A percentile compares a stretch with the other conserved stretches of the same genome.
Evolutionary conservation across 2,888 invertebrate genomes (phyloP).

Genomic region (Chymomyza fuscimana): DNA sequence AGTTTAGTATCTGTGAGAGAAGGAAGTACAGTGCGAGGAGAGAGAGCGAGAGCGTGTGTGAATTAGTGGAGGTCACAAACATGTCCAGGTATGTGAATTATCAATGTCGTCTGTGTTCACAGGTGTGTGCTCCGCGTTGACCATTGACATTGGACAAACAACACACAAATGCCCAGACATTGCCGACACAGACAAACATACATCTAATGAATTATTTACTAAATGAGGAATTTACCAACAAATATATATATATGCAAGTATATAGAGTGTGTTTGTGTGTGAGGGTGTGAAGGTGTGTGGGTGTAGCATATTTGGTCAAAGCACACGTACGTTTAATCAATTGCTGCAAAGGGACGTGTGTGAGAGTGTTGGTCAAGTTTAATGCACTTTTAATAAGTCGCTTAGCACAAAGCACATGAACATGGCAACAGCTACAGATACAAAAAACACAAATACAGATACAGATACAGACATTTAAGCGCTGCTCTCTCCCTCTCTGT

Average conservation of each 20-base stretch:
- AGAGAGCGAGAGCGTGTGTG: not conserved
- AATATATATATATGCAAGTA: not conserved
- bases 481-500: not conserved
- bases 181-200: constrained; percentile 7
- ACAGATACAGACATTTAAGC: not conserved
- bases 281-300: too few relatives aligned
- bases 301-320: constrained; percentile 9
- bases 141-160: constrained; percentile 2
- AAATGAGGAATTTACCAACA: constrained; percentile 11
- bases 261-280: not conserved
- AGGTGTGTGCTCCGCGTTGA: not conserved
- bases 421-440: constrained; percentile 6
- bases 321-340: constrained; percentile 67
- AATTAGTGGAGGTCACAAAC: not conserved
- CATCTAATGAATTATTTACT: constrained; percentile 31
- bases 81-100: not conserved
- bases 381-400: constrained; percentile 76
- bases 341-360: constrained; percentile 57
- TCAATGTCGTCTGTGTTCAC: not conserved
- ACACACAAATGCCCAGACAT: not conserved
- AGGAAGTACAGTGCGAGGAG: not conserved
- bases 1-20: constrained; percentile 11
- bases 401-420: constrained; percentile 18
- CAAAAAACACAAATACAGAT: constrained; percentile 3
- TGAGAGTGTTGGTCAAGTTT: constrained; percentile 53